These are phyloP conservation scores for Brachionus rotundiformis DNA, from an alignment of 1,140 invertebrate genomes.

Conservation along the genomic window DNA sequence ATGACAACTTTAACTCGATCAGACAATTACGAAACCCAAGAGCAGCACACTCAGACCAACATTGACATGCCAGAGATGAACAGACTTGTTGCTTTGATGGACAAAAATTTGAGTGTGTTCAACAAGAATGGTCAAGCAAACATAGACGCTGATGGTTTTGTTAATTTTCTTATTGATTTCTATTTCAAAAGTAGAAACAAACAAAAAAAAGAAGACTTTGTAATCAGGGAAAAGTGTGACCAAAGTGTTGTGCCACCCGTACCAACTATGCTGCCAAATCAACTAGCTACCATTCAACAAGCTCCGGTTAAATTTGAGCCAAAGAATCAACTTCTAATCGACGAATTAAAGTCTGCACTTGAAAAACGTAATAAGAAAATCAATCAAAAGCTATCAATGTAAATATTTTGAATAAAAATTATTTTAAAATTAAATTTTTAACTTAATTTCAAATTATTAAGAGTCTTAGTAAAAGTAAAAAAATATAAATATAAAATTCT, in stretches of 20 bases:
- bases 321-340: background rate
- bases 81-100: background rate
- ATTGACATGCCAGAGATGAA: conserved; percentile 31
- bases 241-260: background rate
- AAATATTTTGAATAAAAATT: too few species aligned
- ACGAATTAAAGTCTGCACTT: background rate
- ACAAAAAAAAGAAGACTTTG: background rate
- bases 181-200: conserved; percentile 10
- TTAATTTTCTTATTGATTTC: conserved; percentile 29
- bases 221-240: background rate
- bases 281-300: background rate
- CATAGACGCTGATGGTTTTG: conserved; percentile 17
- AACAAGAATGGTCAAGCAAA: background rate
- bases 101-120: background rate
- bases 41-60: background rate
- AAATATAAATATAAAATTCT: too few species aligned
- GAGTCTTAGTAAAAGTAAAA: too few species aligned
- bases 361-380: conserved; percentile 18
- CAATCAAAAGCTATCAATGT: background rate
- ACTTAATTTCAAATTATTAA: too few species aligned
- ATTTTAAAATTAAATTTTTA: too few species aligned
- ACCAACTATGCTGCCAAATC: background rate
- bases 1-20: background rate
- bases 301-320: background rate
- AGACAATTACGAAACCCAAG: background rate